A percentile compares a stretch with the other conserved stretches of the same genome.
These are phyloP conservation scores for Oxycera nigricornis DNA, from an alignment of 2,888 invertebrate genomes.

Conservation along the genomic window DNA sequence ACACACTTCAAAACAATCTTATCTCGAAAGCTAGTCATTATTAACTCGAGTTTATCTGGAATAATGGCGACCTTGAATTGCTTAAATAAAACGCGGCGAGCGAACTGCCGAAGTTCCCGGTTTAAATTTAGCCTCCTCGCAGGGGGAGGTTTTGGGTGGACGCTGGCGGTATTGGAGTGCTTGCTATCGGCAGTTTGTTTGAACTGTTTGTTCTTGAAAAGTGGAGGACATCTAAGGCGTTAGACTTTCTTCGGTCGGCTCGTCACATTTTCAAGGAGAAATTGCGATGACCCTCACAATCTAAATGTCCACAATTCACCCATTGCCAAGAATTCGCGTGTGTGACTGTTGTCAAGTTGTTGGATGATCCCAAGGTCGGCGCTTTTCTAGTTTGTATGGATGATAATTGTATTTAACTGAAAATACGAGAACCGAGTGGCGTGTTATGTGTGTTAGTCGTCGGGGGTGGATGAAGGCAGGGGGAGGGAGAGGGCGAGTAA, in stretches of 20 bases:
- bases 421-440: not conserved
- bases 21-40: not conserved
- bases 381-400: not conserved
- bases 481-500: not conserved
- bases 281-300: too few species aligned
- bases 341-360: constrained; percentile 3
- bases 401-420: not conserved
- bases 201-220: not conserved
- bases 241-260: not conserved
- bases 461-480: not conserved
- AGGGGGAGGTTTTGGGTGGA: not conserved
- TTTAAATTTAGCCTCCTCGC: not conserved
- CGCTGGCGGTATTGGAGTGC: not conserved
- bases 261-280: not conserved
- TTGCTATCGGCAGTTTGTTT: not conserved
- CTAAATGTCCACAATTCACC: not conserved
- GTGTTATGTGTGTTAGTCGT: not conserved
- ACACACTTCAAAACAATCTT: not conserved
- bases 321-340: not conserved
- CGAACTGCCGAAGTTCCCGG: not conserved
- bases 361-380: not conserved
- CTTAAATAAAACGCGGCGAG: not conserved
- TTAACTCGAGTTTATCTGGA: not conserved
- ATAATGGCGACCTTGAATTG: constrained; percentile 1
- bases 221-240: too few species aligned